phyloP scores from a whole-genome alignment of 2,113 vertebrate genomes.

The Trichomycterus rosablanca region DNA sequence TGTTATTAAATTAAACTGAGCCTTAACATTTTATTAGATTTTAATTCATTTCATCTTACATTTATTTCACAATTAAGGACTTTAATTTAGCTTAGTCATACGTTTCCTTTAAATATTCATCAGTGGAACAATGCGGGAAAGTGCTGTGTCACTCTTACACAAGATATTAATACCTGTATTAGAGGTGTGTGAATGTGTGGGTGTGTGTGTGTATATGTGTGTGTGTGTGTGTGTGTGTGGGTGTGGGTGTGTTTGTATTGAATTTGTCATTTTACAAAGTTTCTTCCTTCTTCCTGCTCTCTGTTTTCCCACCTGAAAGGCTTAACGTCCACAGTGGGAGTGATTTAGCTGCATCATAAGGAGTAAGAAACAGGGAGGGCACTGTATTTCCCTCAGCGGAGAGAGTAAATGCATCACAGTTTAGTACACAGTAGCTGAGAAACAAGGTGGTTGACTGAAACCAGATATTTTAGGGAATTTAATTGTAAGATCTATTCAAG shows the following conservation, averaged over 20 bases:
- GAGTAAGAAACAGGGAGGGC: not conserved
- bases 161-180: not conserved
- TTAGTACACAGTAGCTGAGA: no score
- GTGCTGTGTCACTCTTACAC: slow-evolving; percentile 28
- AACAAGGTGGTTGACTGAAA: not conserved
- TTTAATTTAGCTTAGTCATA: not conserved
- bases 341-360: not conserved
- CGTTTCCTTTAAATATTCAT: not conserved
- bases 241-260: not conserved
- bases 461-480: slow-evolving; percentile 10
- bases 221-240: not conserved
- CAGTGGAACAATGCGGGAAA: no score
- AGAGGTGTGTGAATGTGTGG: not conserved
- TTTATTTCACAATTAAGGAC: no score
- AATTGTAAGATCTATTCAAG: no score
- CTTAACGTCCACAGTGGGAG: not conserved
- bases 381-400: no score
- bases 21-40: no score
- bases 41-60: no score
- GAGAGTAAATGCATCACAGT: not conserved
- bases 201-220: slow-evolving; percentile 3
- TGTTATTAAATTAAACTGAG: no score
- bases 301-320: slow-evolving; percentile 1
- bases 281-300: slow-evolving; percentile 20
- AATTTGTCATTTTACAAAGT: slow-evolving; percentile 19